These are phyloP conservation scores for Malurus alboscapulatus DNA, from an alignment of 2,113 vertebrate genomes.

Conservation along the genomic window DNA sequence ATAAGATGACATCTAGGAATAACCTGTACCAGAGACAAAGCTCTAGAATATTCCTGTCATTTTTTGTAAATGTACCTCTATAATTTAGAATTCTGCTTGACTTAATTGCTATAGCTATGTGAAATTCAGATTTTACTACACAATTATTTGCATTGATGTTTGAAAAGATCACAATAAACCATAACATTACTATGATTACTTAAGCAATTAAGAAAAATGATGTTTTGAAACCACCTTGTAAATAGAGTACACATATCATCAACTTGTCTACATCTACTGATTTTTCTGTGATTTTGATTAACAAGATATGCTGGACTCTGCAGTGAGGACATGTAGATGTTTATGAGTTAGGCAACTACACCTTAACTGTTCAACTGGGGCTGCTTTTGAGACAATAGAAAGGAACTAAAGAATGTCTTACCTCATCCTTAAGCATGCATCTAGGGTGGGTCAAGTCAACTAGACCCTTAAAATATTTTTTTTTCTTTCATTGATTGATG, in stretches of 20 bases:
- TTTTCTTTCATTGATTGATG: neutral
- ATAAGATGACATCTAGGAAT: neutral
- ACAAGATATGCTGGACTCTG: neutral
- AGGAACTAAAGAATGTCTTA: neutral
- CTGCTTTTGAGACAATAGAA: neutral
- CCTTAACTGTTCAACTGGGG: neutral
- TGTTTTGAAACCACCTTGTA: neutral
- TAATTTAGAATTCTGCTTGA: slow-evolving; percentile 6
- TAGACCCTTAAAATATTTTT: neutral
- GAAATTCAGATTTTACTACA: neutral
- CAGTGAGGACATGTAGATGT: neutral
- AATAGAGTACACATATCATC: neutral
- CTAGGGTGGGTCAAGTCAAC: neutral
- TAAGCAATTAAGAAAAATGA: slow-evolving; percentile 3
- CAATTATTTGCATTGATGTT: slow-evolving; percentile 7
- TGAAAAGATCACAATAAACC: slow-evolving; percentile 20
- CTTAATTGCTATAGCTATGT: slow-evolving; percentile 1
- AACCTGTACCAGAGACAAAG: neutral
- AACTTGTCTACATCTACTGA: neutral
- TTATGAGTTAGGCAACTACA: neutral
- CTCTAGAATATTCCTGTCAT: slow-evolving; percentile 3
- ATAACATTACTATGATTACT: neutral
- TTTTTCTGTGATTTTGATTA: neutral
- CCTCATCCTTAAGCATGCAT: neutral
- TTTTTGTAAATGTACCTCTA: neutral